phyloP scores from a whole-genome alignment of 92 coral and sea anemone genomes.

The Epizoanthus stellaris region DNA sequence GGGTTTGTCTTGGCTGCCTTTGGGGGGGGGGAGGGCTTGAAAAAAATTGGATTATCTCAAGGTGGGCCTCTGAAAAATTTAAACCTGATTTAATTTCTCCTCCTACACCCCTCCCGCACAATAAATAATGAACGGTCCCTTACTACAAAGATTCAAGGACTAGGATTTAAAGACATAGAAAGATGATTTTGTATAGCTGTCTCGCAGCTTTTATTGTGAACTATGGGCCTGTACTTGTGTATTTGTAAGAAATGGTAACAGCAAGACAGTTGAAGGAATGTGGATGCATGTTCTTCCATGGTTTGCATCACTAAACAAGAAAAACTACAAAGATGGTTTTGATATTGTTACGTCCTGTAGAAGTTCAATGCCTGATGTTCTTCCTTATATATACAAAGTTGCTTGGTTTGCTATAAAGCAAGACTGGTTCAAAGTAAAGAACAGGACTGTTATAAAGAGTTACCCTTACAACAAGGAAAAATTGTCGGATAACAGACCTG shows the following conservation, averaged over 20 bases:
- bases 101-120: too few relatives aligned
- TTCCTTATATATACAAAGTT: conserved; percentile 48
- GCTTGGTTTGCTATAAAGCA: conserved; percentile 62
- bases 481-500: neutral
- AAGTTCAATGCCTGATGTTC: conserved; percentile 41
- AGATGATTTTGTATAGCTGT: too few relatives aligned
- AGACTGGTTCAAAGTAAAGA: conserved; percentile 43
- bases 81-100: too few relatives aligned
- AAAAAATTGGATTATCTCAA: too few relatives aligned
- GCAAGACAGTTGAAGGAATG: conserved; percentile 24
- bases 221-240: conserved; percentile 31
- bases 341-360: conserved; percentile 32
- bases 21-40: too few relatives aligned
- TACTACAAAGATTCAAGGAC: too few relatives aligned
- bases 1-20: too few relatives aligned
- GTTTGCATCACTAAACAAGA: conserved; percentile 25
- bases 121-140: too few relatives aligned
- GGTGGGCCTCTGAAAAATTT: too few relatives aligned
- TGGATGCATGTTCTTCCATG: conserved; percentile 44
- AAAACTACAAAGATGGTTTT: conserved; percentile 40
- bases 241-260: conserved; percentile 27
- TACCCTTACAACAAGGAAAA: conserved; percentile 38
- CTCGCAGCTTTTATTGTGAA: conserved; percentile 9
- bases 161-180: neutral
- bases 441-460: conserved; percentile 30